Evolutionary conservation across 2,113 vertebrate genomes (phyloP).

Genomic region (Sapayoa aenigma): DNA sequence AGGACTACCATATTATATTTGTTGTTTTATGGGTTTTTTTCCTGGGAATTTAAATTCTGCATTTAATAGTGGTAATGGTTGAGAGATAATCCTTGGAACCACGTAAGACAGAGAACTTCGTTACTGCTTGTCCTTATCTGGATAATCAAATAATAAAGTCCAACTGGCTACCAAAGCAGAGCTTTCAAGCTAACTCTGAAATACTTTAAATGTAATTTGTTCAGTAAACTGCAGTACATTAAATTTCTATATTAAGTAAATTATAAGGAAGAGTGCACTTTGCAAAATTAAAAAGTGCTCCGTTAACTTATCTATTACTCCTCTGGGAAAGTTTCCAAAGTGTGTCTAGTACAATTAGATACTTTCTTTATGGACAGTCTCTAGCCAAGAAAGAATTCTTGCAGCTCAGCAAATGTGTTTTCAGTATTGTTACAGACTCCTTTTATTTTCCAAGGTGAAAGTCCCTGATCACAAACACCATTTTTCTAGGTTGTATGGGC

Average conservation of each 20-base stretch:
- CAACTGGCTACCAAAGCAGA: constrained; percentile 70
- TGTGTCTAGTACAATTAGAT: constrained; percentile 70
- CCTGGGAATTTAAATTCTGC: constrained; percentile 65
- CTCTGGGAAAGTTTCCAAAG: constrained; percentile 76
- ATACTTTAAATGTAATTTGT: constrained; percentile 79
- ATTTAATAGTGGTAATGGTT: constrained; percentile 69
- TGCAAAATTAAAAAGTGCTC: constrained; percentile 81
- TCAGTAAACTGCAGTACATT: constrained; percentile 81
- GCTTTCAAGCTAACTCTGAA: constrained; percentile 74
- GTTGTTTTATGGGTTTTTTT: not conserved
- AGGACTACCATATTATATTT: not conserved
- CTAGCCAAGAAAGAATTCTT: constrained; percentile 40
- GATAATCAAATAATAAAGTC: constrained; percentile 80
- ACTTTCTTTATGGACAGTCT: constrained; percentile 65
- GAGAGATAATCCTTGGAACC: constrained; percentile 73
- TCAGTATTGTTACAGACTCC: not conserved
- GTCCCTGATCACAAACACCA: not conserved
- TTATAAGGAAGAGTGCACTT: constrained; percentile 81
- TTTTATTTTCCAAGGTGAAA: constrained; percentile 54
- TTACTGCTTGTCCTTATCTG: constrained; percentile 72
- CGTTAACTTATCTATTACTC: constrained; percentile 78
- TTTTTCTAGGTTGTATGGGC: not conserved
- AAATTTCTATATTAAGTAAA: constrained; percentile 82
- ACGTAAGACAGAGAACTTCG: constrained; percentile 70
- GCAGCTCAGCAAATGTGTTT: constrained; percentile 56